Evolutionary conservation across 2,888 invertebrate genomes (phyloP), one percentile per base, ranked within the genome.

Genomic region (Drepana falcataria): DNA sequence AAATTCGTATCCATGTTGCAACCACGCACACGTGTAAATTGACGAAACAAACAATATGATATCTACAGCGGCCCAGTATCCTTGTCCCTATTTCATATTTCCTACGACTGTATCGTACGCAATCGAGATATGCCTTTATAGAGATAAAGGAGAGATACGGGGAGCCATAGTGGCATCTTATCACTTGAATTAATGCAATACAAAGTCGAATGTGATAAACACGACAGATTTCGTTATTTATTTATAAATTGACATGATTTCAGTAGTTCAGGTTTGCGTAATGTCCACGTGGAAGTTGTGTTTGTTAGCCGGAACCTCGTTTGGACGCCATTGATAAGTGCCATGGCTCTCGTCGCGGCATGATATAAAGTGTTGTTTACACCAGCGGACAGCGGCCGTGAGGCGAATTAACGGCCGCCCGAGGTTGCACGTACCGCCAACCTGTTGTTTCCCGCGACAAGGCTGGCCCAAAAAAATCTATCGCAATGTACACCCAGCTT

Each of bases 71-170:
- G 67, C 66, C 77, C 71, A 69, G 78, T 80, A 88, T 86, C 91
- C 90, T 90, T 90, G 90, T 76, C 87, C 90, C 85, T 81, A 84
- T 89, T 89, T 86, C 81, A 81, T 76, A 80, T 87, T 88, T 86
- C 85, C 88, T 87, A 81, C 77, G 77, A 69, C 76, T 81, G 78
- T 79, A 75, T 75, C 74, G 77, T 73, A 64, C 77, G 81, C 81
- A 84, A 87, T 84, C 83, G 78, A 77, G 88, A 89, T 74, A 67
- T 84, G 87, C 88, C 87, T 76, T 64, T 49, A 44, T 44, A 44
- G 44, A 44, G 44, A 44, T 44, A 44, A 44, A 44, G 9, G 44
- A 44, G 44, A 44, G 44, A 44, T 44, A 44, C 9, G 44, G 44
- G 9, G 9, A 44, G 9, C 63, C 71, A 71, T 70, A 73, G 77